These are phyloP conservation scores for Protodeltote pygarga DNA, from an alignment of 2,888 invertebrate genomes.

Conservation along the genomic window DNA sequence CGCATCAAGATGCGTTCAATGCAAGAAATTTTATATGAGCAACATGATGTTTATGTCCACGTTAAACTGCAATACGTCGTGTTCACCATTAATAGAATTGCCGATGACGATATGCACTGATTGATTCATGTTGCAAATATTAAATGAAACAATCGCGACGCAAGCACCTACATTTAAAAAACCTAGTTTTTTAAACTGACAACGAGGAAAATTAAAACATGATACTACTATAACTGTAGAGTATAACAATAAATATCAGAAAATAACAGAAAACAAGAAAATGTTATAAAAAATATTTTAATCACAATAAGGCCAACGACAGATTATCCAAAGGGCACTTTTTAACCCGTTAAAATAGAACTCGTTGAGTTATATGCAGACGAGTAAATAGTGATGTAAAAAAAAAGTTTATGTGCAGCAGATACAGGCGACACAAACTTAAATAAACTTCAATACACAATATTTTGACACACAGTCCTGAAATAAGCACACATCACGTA, in stretches of 20 bases:
- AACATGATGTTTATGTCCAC: conserved; percentile 14
- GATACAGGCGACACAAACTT: too few species aligned
- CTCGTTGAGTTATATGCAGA: too few species aligned
- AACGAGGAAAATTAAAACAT: conserved; percentile 17
- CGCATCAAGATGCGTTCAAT: conserved; percentile 7
- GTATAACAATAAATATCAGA: conserved; percentile 14
- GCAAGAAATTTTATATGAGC: conserved; percentile 16
- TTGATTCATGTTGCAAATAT: conserved; percentile 32
- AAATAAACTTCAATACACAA: too few species aligned
- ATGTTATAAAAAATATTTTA: background rate
- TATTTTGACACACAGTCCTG: too few species aligned
- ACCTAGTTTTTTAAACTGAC: too few species aligned
- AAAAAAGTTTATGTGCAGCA: too few species aligned
- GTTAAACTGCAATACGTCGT: conserved; percentile 26
- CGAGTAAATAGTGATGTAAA: too few species aligned
- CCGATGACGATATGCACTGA: conserved; percentile 43
- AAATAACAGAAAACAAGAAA: conserved; percentile 20
- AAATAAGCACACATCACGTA: background rate
- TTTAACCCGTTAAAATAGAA: too few species aligned
- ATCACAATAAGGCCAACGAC: too few species aligned
- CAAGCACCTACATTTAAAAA: conserved; percentile 9
- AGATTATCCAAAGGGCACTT: too few species aligned
- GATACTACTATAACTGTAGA: conserved; percentile 19
- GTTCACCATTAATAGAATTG: conserved; percentile 31
- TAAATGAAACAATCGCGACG: conserved; percentile 24